Conservation (phyloP, 1,140 invertebrate genomes). For the Aphis gossypii region DNA sequence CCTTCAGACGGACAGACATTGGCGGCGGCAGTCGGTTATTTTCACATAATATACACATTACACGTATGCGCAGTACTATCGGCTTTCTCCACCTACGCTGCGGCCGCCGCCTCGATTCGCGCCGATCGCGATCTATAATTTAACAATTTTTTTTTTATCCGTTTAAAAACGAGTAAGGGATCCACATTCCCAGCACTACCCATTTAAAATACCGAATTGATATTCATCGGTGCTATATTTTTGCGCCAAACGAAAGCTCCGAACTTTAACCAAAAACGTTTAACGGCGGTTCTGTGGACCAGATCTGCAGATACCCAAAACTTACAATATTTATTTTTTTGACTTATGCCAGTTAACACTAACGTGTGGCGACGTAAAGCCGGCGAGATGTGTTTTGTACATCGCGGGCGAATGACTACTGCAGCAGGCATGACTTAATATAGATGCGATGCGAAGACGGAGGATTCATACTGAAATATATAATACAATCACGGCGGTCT, state of each 20-base stretch:
- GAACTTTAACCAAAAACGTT: no score
- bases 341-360: no score
- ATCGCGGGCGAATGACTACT: neutral
- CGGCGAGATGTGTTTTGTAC: neutral
- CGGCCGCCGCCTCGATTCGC: neutral
- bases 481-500: neutral
- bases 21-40: conserved; percentile 15
- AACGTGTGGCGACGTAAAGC: no score
- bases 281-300: no score
- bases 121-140: neutral
- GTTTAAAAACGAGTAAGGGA: neutral
- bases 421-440: neutral
- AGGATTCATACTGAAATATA: neutral
- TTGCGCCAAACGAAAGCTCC: no score
- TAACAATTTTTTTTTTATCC: neutral
- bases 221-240: neutral
- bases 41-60: conserved; percentile 6
- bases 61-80: neutral
- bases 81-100: conserved; percentile 34
- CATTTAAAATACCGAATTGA: neutral
- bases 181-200: no score
- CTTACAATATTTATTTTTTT: no score
- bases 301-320: no score
- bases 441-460: no score
- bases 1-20: conserved; percentile 46